Percentiles rank a stretch among this genome's conserved stretches.
Evolutionary conservation across 2,113 vertebrate genomes (phyloP).

Genomic region (Charina bottae): DNA sequence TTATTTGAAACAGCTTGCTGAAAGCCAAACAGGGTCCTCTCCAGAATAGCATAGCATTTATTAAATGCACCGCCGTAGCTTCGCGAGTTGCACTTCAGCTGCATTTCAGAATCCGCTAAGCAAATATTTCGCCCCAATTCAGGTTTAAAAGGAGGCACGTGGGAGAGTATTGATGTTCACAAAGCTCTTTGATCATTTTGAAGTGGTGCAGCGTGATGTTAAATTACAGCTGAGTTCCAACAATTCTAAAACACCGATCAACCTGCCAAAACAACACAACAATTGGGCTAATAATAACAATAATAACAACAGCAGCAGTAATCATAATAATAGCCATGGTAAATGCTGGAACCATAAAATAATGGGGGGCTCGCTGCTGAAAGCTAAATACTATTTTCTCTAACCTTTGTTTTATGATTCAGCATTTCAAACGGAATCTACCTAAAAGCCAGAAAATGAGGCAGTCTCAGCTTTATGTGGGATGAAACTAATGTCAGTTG

Average conservation of each 20-base stretch:
- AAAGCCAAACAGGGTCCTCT: slow-evolving; percentile 71
- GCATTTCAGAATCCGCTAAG: slow-evolving; percentile 56
- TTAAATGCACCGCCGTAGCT: slow-evolving; percentile 72
- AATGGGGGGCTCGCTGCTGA: slow-evolving; percentile 36
- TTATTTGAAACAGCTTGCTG: slow-evolving; percentile 73
- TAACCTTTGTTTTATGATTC: slow-evolving; percentile 61
- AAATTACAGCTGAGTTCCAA: slow-evolving; percentile 64
- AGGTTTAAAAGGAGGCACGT: slow-evolving; percentile 57
- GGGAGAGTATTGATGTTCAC: slow-evolving; percentile 55
- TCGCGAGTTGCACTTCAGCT: slow-evolving; percentile 64
- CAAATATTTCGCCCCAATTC: slow-evolving; percentile 59
- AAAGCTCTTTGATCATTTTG: slow-evolving; percentile 59
- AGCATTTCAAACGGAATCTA: slow-evolving; percentile 59
- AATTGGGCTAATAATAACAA: slow-evolving; percentile 42
- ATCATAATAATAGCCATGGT: slow-evolving; percentile 48
- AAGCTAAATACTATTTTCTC: slow-evolving; percentile 66
- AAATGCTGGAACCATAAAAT: slow-evolving; percentile 59
- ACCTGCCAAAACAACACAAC: slow-evolving; percentile 62
- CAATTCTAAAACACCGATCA: slow-evolving; percentile 65
- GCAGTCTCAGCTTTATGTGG: slow-evolving; percentile 63
- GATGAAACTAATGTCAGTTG: slow-evolving; percentile 49
- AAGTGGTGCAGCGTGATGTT: slow-evolving; percentile 56
- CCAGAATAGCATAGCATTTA: slow-evolving; percentile 69
- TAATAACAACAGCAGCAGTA: slow-evolving; percentile 33
- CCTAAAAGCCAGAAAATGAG: slow-evolving; percentile 62